phyloP scores from a whole-genome alignment of 2,113 vertebrate species.

The Pampusana beccarii region DNA sequence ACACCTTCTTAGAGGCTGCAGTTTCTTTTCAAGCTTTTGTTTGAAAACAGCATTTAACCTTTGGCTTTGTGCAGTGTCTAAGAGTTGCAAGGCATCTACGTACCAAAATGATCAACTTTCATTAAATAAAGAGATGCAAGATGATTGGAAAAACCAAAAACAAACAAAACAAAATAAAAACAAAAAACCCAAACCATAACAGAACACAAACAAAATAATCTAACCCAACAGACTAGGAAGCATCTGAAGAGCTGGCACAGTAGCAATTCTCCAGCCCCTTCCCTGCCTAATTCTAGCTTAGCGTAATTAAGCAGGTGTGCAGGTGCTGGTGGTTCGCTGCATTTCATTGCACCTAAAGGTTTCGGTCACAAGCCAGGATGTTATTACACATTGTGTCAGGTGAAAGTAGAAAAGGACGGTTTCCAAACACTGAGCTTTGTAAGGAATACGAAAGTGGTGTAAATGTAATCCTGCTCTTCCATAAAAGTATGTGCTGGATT shows the following conservation, averaged over 20 bases:
- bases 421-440: not conserved
- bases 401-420: not conserved
- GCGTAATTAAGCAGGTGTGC: not conserved
- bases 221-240: not conserved
- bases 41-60: not conserved
- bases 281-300: not conserved
- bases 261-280: not conserved
- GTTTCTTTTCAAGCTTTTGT: conserved; percentile 22
- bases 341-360: not conserved
- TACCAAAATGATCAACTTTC: not conserved
- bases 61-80: not conserved
- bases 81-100: not conserved
- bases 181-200: no score
- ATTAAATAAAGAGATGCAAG: not conserved
- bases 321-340: not conserved
- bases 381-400: not conserved
- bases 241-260: not conserved
- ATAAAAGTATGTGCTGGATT: not conserved
- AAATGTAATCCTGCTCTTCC: not conserved
- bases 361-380: not conserved
- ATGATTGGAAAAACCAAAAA: not conserved
- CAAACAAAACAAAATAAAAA: not conserved
- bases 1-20: not conserved
- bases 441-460: not conserved
- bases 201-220: no score